phyloP scores from a whole-genome alignment of 2,888 invertebrate species.

The Sminthurides aquaticus region DNA sequence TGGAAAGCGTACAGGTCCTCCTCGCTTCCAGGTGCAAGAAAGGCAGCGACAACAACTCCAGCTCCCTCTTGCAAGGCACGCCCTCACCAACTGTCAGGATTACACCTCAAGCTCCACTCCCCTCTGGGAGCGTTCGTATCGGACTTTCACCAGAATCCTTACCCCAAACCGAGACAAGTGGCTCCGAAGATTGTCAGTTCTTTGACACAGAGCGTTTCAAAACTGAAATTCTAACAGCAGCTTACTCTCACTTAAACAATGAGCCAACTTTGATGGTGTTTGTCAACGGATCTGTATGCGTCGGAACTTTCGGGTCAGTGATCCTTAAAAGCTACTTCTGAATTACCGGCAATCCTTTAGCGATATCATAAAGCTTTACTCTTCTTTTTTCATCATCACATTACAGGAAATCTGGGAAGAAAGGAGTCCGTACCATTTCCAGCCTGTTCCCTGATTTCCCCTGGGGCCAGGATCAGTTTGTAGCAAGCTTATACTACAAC shows the following conservation, averaged over 20 bases:
- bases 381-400: not conserved
- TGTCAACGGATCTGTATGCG: not conserved
- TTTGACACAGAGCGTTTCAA: not conserved
- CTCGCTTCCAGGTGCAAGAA: not conserved
- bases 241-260: not conserved
- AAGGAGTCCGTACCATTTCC: not conserved
- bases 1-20: conserved; percentile 2
- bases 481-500: not conserved
- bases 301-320: not conserved
- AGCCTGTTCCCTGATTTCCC: not conserved
- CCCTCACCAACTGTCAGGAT: not conserved
- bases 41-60: not conserved
- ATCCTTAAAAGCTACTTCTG: not conserved
- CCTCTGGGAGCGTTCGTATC: not conserved
- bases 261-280: not conserved
- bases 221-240: not conserved
- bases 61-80: not conserved
- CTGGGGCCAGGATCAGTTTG: not conserved
- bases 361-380: too few relatives aligned
- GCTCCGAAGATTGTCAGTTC: not conserved
- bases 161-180: too few relatives aligned
- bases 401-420: not conserved
- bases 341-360: too few relatives aligned
- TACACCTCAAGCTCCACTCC: not conserved
- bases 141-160: not conserved